These are phyloP conservation scores for Mirza zaza DNA, from an alignment of 2,113 vertebrate species.

Conservation along the genomic window DNA sequence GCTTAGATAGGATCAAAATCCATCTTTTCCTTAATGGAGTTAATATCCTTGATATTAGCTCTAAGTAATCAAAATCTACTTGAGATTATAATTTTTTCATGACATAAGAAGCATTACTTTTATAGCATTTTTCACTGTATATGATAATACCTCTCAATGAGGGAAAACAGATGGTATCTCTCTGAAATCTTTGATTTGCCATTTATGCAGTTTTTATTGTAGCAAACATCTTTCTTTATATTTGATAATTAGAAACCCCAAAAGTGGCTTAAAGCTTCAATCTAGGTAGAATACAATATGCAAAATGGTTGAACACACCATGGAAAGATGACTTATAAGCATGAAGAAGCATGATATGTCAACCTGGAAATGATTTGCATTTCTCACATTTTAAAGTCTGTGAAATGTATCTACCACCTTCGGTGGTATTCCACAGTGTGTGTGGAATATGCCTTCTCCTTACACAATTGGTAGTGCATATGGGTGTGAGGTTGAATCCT, in stretches of 20 bases:
- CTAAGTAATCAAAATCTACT: background rate
- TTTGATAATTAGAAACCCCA: background rate
- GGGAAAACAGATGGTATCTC: slow-evolving; percentile 27
- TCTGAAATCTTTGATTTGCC: slow-evolving; percentile 33
- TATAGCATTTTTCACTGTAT: slow-evolving; percentile 20
- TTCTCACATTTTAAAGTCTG: background rate
- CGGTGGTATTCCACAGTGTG: no score
- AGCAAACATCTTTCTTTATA: slow-evolving; percentile 31
- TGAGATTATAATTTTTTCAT: background rate
- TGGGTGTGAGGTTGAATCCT: background rate
- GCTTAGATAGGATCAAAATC: background rate
- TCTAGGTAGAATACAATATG: background rate
- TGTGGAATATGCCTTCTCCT: background rate
- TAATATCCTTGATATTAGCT: background rate
- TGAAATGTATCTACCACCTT: background rate
- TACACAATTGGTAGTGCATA: no score
- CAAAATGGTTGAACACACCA: background rate
- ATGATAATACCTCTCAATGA: slow-evolving; percentile 29
- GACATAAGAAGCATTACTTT: background rate
- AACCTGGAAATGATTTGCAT: background rate
- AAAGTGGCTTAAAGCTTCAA: background rate
- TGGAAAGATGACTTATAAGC: background rate
- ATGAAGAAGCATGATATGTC: background rate
- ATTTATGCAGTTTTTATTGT: slow-evolving; percentile 31
- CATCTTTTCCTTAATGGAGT: background rate